Percentiles rank a stretch among this genome's conserved stretches.
Conservation (phyloP, 2,888 invertebrate species). For the Macrosoma leucophasiata region DNA sequence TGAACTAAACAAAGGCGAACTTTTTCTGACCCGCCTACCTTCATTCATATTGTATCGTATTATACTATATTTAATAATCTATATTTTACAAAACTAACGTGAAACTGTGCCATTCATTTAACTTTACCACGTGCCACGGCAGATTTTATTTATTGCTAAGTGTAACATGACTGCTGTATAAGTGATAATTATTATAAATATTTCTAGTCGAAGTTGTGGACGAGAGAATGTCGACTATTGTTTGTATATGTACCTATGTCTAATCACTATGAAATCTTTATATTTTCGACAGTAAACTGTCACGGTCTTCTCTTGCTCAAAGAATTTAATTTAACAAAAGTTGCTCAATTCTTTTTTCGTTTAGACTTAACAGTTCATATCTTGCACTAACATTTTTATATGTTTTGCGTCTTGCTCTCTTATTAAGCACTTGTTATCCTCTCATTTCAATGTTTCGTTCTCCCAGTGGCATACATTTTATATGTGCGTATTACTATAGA, state of each 20-base stretch:
- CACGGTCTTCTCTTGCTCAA: conserved; percentile 67
- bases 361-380: conserved; percentile 10
- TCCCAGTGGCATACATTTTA: conserved; percentile 64
- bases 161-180: conserved; percentile 70
- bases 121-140: conserved; percentile 72
- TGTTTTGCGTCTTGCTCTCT: conserved; percentile 19
- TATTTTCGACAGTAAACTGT: conserved; percentile 60
- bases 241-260: conserved; percentile 37
- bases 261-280: conserved; percentile 36
- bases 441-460: conserved; percentile 39
- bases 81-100: conserved; percentile 71
- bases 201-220: conserved; percentile 70
- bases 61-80: conserved; percentile 54
- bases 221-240: conserved; percentile 57
- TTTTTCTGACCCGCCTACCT: conserved; percentile 42
- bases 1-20: conserved; percentile 38
- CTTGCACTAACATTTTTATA: conserved; percentile 17
- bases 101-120: conserved; percentile 75
- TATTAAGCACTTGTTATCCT: conserved; percentile 40
- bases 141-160: conserved; percentile 62
- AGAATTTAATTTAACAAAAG: conserved; percentile 64
- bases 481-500: conserved; percentile 61
- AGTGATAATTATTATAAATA: conserved; percentile 62
- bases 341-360: conserved; percentile 64
- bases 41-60: conserved; percentile 42